Base-by-base conservation (phyloP, 2,888 invertebrate species). In the Teinopalpus imperialis region DNA sequence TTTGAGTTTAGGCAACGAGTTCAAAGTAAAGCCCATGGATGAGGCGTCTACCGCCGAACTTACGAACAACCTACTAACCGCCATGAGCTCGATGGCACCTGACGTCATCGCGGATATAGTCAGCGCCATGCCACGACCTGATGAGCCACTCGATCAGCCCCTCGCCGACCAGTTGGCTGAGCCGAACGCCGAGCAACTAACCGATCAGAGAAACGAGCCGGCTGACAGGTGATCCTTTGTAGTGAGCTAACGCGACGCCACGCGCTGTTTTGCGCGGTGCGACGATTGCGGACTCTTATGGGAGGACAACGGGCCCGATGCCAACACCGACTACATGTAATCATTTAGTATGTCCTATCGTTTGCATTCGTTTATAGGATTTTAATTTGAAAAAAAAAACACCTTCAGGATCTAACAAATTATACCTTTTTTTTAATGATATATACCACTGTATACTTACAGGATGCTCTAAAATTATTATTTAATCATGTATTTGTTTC, bases 31-130 rank as follows among this genome's bases (percentile, higher is more conserved):
- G 21, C 39, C 44, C 1, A 52, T 58, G 40, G 61, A 56, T 14
- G 49, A 54, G 24, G 56, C 59, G 44, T 57, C 57, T 13, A 44
- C 44, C 8, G 58, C 56, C 7, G 65, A 71, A 54, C 69, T 82
- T 9, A 80, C 85, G 54, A 66, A 64, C 68, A 75, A 81, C 61
- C 69, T 86, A 55, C 74, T 82, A 18, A 71, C 74, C 13, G 85
- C 82, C 56, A 79, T 85, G 77, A 72, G 71, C 52, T 63, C 59
- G 55, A 79, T 82, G 80, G 62, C 78, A 34, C 66, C 77, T 2
- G 57, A 60, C 36, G 51, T 48, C 45, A 60, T 74, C 58, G 77
- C 77, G 43, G 66, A 66, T 63, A 62, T 76, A 54, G 69, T 75
- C 30, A 56, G 55, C 51, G 60, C 62, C 56, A 63, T 65, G 20